phyloP scores from a whole-genome alignment of 2,113 vertebrate genomes.

The Nestor notabilis region DNA sequence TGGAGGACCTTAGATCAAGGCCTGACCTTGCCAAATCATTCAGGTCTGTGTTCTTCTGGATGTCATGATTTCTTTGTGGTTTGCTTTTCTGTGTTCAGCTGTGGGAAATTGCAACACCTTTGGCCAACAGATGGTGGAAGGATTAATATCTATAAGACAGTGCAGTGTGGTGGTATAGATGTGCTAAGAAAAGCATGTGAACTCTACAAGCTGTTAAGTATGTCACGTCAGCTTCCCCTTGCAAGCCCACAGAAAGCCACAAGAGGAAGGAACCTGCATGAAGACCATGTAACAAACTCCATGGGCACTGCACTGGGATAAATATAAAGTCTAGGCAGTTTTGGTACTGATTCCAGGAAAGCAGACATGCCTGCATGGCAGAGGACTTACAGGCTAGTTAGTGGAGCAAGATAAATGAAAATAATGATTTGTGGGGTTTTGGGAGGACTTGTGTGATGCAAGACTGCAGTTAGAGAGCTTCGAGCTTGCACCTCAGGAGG shows the following conservation, averaged over 20 bases:
- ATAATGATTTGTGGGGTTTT: neutral
- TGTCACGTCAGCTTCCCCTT: neutral
- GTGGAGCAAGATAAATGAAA: neutral
- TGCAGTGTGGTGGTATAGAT: neutral
- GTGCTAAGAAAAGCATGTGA: neutral
- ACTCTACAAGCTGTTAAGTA: neutral
- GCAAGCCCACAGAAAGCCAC: neutral
- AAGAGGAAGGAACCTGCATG: neutral
- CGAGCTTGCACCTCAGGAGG: rapidly evolving
- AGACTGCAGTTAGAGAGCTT: neutral
- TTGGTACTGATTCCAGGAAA: neutral
- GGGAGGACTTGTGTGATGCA: neutral
- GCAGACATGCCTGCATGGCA: neutral
- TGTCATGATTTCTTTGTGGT: neutral
- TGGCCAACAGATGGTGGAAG: neutral
- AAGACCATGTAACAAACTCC: neutral
- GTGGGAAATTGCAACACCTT: neutral
- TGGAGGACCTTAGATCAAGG: neutral
- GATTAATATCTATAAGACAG: neutral
- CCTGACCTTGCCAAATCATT: rapidly evolving
- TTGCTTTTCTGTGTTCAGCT: neutral
- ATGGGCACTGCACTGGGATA: neutral
- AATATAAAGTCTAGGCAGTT: neutral
- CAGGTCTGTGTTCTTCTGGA: rapidly evolving
- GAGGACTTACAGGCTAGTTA: neutral